These are phyloP conservation scores for Macroramphosus scolopax DNA, from an alignment of 2,797 vertebrate species.

Conservation along the genomic window DNA sequence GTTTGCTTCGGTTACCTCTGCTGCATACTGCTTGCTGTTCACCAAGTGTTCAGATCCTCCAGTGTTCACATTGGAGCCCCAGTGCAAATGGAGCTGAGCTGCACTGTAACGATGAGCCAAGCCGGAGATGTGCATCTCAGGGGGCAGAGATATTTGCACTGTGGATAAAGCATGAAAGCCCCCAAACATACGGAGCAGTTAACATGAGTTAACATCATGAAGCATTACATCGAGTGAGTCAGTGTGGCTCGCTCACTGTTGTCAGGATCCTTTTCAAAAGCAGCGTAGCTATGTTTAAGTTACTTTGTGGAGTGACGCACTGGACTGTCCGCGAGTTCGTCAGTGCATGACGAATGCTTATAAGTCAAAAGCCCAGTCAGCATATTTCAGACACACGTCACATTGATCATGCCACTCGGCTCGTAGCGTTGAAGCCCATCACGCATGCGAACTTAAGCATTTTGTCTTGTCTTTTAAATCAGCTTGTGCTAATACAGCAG, in stretches of 20 bases:
- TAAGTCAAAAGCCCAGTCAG: slow-evolving; percentile 48
- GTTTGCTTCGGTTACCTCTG: slow-evolving; percentile 81
- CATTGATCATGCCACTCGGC: slow-evolving; percentile 22
- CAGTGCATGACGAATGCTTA: slow-evolving; percentile 42
- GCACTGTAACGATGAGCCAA: slow-evolving; percentile 85
- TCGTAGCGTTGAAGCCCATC: slow-evolving; percentile 24
- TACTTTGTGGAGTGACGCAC: slow-evolving; percentile 45
- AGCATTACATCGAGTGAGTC: slow-evolving; percentile 9
- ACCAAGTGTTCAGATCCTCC: slow-evolving; percentile 89
- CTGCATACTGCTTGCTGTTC: slow-evolving; percentile 84
- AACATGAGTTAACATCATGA: slow-evolving; percentile 13
- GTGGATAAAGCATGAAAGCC: slow-evolving; percentile 42
- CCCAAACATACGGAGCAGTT: not conserved
- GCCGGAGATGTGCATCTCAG: slow-evolving; percentile 82
- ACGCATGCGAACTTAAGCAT: slow-evolving; percentile 44
- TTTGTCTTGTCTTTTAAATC: slow-evolving; percentile 34
- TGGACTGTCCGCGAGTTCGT: slow-evolving; percentile 15
- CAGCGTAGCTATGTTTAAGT: slow-evolving; percentile 6
- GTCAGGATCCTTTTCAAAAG: slow-evolving; percentile 5
- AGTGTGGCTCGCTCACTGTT: not conserved
- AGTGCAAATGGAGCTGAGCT: slow-evolving; percentile 91
- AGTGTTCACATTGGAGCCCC: slow-evolving; percentile 82
- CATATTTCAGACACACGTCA: slow-evolving; percentile 41
- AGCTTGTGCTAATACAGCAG: slow-evolving; percentile 13
- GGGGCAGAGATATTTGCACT: slow-evolving; percentile 87